These are phyloP conservation scores for Sapayoa aenigma DNA, from an alignment of 2,113 vertebrate species.

Conservation along the genomic window DNA sequence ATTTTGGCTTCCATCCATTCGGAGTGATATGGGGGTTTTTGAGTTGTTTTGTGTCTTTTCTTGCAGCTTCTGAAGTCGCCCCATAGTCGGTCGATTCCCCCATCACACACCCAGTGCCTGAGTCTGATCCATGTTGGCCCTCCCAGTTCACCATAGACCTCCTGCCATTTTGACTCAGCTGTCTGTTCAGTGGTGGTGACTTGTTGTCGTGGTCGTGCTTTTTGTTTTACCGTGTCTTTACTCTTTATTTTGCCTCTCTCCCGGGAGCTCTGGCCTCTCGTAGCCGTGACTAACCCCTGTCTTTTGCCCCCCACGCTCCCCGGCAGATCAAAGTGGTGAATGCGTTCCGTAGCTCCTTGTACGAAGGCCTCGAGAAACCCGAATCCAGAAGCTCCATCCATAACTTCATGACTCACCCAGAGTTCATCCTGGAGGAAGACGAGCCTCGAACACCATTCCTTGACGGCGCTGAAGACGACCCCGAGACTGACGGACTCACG, in stretches of 20 bases:
- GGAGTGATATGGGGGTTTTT: slow-evolving; percentile 9
- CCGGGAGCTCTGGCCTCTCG: neutral
- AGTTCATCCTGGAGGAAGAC: slow-evolving; percentile 88
- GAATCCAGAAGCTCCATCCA: slow-evolving; percentile 93
- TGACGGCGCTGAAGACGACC: slow-evolving; percentile 79
- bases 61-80: slow-evolving; percentile 62
- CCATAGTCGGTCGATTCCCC: slow-evolving; percentile 13
- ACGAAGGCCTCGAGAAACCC: slow-evolving; percentile 87
- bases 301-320: slow-evolving; percentile 28
- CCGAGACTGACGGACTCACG: slow-evolving; percentile 58
- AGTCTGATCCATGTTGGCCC: neutral
- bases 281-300: neutral
- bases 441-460: slow-evolving; percentile 79
- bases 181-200: slow-evolving; percentile 40
- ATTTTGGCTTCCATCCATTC: slow-evolving; percentile 28
- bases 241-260: slow-evolving; percentile 1
- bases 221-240: neutral
- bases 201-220: neutral
- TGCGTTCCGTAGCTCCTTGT: slow-evolving; percentile 94
- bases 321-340: slow-evolving; percentile 97
- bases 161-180: slow-evolving; percentile 31
- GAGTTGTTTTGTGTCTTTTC: slow-evolving; percentile 37
- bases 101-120: slow-evolving; percentile 61
- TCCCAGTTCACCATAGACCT: slow-evolving; percentile 21
- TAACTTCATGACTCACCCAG: slow-evolving; percentile 95